Base-by-base conservation (phyloP, 1,140 invertebrate species). In the Caerostris extrusa region DNA sequence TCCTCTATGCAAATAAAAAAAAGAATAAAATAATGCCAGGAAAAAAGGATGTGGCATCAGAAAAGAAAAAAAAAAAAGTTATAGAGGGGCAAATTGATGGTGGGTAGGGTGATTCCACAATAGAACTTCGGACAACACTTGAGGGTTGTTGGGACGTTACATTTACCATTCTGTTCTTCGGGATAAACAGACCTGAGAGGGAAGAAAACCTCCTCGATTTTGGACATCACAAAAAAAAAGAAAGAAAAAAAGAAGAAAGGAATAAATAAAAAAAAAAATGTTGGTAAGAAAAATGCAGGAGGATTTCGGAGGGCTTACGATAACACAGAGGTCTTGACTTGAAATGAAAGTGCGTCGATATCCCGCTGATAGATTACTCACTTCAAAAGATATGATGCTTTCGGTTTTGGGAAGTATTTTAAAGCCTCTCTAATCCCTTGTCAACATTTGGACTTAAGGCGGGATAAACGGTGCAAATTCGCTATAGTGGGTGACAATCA, bases 241-340 rank as follows among this genome's bases (percentile, higher is more conserved):
- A 81, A 34, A 58, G 57, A 19, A 19, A 60, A 3, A n/a, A 56
- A 56, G 14, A 17, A 56, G n/a, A 83, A 4, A 58, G 7, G 17
- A 58, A 19, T 53, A 50, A 34, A 60, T 19, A 3, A 56, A 19
- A 85, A 85, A 85, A 10, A 58, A n/a, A 60, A 3, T 3, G 57
- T 58, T 2, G 17, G 7, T 5, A 57, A 12, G 50, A 58, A 85
- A 85, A 60, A 19, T 17, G 58, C 19, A 4, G 53, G 67, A 56
- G 69, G 17, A 14, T 77, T 69, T 69, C 53, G 61, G 67, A 77
- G 50, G 90, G 81, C 60, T 92, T 85, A 61, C 81, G 81, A 92
- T 92, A 92, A 92, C 90, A 93, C 56, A 87, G 91, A 77, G 91
- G 91, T 93, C 91, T 93, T 93, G 91, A 93, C 91, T 93, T 93